phyloP scores from a whole-genome alignment of 2,113 vertebrate species.

The Aegithalos caudatus region DNA sequence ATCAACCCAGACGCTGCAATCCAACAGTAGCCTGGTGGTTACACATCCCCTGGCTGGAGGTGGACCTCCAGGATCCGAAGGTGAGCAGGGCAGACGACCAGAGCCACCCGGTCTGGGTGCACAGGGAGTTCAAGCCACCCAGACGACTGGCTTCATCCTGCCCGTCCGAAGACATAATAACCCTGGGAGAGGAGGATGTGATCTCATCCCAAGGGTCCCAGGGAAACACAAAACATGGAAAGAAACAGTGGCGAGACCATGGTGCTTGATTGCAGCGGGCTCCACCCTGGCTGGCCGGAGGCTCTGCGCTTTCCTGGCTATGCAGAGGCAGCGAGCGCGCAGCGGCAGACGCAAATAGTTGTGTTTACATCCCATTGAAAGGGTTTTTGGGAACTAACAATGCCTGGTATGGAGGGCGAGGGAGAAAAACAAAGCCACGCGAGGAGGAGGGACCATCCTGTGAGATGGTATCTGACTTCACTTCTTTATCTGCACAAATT shows the following conservation, averaged over 20 bases:
- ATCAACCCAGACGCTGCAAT: not conserved
- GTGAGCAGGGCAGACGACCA: not conserved
- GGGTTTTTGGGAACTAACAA: constrained; percentile 47
- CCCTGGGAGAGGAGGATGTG: constrained; percentile 56
- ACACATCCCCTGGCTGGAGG: not conserved
- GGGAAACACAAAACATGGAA: constrained; percentile 59
- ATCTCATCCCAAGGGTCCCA: constrained; percentile 45
- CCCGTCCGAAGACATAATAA: constrained; percentile 18
- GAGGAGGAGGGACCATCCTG: constrained; percentile 48
- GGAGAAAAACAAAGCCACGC: constrained; percentile 41
- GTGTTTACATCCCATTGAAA: constrained; percentile 59
- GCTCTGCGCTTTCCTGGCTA: constrained; percentile 14
- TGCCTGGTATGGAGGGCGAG: not conserved
- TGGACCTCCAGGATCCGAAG: not conserved
- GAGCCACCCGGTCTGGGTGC: not conserved
- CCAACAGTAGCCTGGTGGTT: not conserved
- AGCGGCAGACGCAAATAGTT: not conserved
- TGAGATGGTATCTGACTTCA: constrained; percentile 32
- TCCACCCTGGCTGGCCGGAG: constrained; percentile 35
- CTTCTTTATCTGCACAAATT: constrained; percentile 27
- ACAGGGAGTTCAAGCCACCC: constrained; percentile 15
- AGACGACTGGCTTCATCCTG: constrained; percentile 42
- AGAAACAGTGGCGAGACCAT: constrained; percentile 8
- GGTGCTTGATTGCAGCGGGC: not conserved
- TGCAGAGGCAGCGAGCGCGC: not conserved